Evolutionary conservation across 2,888 invertebrate species (phyloP).

Genomic region (Agrypnus murinus): DNA sequence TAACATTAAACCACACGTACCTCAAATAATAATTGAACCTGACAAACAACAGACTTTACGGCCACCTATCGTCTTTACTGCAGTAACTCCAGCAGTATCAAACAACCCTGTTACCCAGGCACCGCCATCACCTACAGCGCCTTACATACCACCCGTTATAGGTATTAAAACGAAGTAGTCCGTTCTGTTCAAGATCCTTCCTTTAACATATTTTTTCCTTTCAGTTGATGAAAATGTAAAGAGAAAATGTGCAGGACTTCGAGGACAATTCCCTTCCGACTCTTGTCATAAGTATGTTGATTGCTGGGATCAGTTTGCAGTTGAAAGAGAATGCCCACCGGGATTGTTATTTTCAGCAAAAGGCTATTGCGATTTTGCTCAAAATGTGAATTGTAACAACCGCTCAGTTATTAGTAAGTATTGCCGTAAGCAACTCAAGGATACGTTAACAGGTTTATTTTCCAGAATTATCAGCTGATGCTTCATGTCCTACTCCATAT

Average conservation of each 20-base stretch:
- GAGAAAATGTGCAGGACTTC: slow-evolving; percentile 70
- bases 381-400: slow-evolving; percentile 76
- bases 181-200: no score
- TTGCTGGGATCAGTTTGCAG: slow-evolving; percentile 81
- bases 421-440: neutral
- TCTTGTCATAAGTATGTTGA: slow-evolving; percentile 80
- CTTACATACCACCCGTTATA: no score
- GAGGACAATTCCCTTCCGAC: slow-evolving; percentile 78
- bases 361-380: slow-evolving; percentile 77
- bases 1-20: no score
- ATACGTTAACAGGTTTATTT: neutral
- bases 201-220: no score
- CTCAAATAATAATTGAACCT: neutral
- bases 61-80: neutral
- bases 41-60: neutral
- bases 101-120: neutral
- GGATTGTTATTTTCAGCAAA: slow-evolving; percentile 77
- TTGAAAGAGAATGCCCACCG: slow-evolving; percentile 79
- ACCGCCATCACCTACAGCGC: neutral
- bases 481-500: slow-evolving; percentile 74
- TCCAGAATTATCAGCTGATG: neutral
- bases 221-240: slow-evolving; percentile 47
- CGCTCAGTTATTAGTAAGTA: slow-evolving; percentile 3
- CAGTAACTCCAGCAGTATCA: neutral
- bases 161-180: no score